Percentiles rank a stretch among this genome's conserved stretches.
Conservation (phyloP, 1,140 invertebrate genomes). For the Anastatus disparis region DNA sequence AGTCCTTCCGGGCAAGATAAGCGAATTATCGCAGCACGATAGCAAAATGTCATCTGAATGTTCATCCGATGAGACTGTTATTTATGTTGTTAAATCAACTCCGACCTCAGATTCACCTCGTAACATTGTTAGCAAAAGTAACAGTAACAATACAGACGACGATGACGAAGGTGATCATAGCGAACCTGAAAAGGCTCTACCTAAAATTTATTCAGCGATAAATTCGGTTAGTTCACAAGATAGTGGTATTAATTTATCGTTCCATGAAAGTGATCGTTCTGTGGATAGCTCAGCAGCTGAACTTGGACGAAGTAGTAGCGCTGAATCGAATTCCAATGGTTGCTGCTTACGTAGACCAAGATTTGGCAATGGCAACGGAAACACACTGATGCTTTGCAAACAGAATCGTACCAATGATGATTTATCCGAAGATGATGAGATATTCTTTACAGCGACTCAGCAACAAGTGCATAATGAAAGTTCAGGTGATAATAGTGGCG, state of each 20-base stretch:
- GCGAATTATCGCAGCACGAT: constrained; percentile 58
- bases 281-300: constrained; percentile 55
- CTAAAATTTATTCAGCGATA: constrained; percentile 73
- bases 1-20: constrained; percentile 52
- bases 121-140: background rate
- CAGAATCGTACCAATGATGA: constrained; percentile 52
- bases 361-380: background rate
- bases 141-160: constrained; percentile 57
- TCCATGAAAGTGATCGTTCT: constrained; percentile 74
- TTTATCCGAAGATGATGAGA: constrained; percentile 61
- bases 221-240: constrained; percentile 79
- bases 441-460: constrained; percentile 32
- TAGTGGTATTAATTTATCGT: constrained; percentile 80
- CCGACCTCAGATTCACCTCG: constrained; percentile 37
- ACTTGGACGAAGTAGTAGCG: constrained; percentile 60
- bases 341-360: constrained; percentile 48
- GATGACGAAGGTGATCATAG: constrained; percentile 56
- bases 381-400: constrained; percentile 42
- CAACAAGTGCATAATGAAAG: background rate
- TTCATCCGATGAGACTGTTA: constrained; percentile 65
- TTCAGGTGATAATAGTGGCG: constrained; percentile 13
- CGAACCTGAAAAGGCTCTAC: constrained; percentile 54
- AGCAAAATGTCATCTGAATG: constrained; percentile 66
- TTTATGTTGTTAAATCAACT: constrained; percentile 61
- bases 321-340: constrained; percentile 57